Evolutionary conservation across 2,888 invertebrate genomes (phyloP).

Genomic region (Scelioninae gen. 1): DNA sequence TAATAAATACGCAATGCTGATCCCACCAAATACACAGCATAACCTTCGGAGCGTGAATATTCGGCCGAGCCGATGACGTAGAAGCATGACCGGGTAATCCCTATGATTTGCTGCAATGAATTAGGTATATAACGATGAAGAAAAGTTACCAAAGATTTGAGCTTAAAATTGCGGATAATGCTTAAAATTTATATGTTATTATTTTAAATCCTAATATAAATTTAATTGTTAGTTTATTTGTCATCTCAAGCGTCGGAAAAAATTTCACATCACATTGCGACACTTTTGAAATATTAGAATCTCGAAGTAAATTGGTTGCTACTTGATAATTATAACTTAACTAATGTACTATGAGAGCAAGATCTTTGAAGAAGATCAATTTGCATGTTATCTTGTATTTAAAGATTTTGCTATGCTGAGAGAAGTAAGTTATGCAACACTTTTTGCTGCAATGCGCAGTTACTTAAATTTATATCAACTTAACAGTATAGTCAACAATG

Average conservation of each 20-base stretch:
- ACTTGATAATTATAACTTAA: slow-evolving; percentile 14
- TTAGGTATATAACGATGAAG: slow-evolving; percentile 6
- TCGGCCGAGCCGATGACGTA: no score
- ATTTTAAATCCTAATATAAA: not conserved
- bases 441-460: not conserved
- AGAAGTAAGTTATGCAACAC: not conserved
- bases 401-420: not conserved
- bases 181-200: slow-evolving; percentile 8
- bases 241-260: not conserved
- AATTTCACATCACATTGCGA: not conserved
- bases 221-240: not conserved
- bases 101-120: not conserved
- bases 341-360: slow-evolving; percentile 5
- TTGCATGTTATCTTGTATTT: not conserved
- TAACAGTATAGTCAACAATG: not conserved
- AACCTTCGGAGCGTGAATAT: no score
- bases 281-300: not conserved
- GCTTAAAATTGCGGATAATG: not conserved
- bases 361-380: no score
- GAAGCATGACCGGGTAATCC: not conserved
- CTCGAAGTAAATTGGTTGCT: not conserved
- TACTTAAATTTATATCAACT: slow-evolving; percentile 10
- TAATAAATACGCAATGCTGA: no score
- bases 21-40: no score
- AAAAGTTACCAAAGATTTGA: not conserved